phyloP scores from a whole-genome alignment of 2,113 vertebrate species.

The Rissa tridactyla region DNA sequence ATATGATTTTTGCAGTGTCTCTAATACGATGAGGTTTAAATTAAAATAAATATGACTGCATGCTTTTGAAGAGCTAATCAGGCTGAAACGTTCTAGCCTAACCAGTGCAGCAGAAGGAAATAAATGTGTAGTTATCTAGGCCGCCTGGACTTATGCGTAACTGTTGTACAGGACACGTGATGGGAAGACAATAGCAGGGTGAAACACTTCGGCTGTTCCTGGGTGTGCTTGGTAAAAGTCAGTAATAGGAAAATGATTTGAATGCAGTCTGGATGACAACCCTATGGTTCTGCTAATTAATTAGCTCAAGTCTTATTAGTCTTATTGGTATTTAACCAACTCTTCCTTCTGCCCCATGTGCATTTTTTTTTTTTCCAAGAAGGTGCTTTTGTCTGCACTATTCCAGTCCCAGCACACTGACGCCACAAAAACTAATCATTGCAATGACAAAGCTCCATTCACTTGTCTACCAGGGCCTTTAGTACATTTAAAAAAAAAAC shows the following conservation, averaged over 20 bases:
- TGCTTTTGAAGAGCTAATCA: slow-evolving; percentile 38
- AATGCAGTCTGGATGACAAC: neutral
- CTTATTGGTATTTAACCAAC: neutral
- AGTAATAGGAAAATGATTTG: neutral
- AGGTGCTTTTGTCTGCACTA: neutral
- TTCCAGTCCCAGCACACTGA: neutral
- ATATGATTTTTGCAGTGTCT: slow-evolving; percentile 33
- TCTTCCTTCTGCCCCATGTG: neutral
- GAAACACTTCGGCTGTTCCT: neutral
- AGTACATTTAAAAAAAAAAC: neutral
- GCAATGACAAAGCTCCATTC: neutral
- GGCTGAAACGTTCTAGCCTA: neutral
- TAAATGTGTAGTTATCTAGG: neutral
- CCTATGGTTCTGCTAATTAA: neutral
- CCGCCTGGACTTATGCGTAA: neutral
- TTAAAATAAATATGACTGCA: slow-evolving; percentile 50
- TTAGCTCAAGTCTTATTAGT: neutral
- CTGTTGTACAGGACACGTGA: neutral
- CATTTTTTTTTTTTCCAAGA: neutral
- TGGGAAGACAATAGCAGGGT: neutral
- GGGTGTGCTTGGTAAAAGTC: neutral
- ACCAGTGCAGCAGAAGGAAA: neutral
- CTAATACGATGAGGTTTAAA: slow-evolving; percentile 38
- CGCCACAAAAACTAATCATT: neutral
- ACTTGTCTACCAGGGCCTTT: neutral